These are phyloP conservation scores for Casuarius casuarius DNA, from an alignment of 2,113 vertebrate species.

Conservation along the genomic window DNA sequence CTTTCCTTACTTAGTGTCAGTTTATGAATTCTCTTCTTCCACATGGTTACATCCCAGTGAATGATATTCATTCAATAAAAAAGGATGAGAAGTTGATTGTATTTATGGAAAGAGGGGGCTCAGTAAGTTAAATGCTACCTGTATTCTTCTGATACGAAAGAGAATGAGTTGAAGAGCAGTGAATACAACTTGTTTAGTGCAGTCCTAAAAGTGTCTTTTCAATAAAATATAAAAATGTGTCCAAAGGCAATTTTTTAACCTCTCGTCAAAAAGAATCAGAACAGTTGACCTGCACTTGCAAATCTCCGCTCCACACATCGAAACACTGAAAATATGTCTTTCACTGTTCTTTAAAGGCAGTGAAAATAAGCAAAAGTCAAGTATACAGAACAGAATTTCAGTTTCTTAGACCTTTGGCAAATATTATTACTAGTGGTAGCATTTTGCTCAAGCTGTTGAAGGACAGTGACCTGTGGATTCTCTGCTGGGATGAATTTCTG, in stretches of 20 bases:
- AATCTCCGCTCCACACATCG: neutral
- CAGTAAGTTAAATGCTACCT: neutral
- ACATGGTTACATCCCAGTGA: neutral
- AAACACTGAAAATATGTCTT: neutral
- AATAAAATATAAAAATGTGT: neutral
- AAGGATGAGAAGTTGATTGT: neutral
- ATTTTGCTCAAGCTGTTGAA: neutral
- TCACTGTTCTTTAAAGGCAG: neutral
- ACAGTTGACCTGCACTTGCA: neutral
- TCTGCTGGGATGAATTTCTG: accelerated
- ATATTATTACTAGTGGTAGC: accelerated
- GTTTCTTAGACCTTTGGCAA: neutral
- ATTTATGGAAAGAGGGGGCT: neutral
- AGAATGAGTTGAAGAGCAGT: neutral
- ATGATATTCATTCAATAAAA: neutral
- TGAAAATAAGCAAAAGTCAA: neutral
- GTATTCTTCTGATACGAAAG: neutral
- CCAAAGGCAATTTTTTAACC: neutral
- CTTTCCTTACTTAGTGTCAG: neutral
- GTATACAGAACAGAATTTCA: neutral
- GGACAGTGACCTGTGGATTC: neutral
- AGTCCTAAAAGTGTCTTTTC: neutral
- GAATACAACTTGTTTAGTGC: neutral
- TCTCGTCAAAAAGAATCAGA: neutral
- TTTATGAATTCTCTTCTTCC: neutral